These are phyloP conservation scores for Protodeltote pygarga DNA, from an alignment of 2,888 invertebrate genomes.

Conservation along the genomic window DNA sequence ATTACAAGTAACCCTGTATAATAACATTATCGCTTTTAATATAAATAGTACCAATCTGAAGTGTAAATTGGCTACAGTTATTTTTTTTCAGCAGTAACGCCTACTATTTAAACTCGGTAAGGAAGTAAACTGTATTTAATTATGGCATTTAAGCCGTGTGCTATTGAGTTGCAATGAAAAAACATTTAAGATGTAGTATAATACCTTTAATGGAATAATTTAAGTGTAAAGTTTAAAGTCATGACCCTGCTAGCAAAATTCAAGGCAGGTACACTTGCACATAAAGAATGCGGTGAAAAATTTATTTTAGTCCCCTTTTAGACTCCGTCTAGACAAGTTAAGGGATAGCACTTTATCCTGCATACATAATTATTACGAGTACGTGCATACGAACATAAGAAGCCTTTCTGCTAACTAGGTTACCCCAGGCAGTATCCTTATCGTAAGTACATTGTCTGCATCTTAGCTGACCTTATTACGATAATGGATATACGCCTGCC, in stretches of 20 bases:
- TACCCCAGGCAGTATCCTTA: conserved; percentile 64
- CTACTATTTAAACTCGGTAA: conserved; percentile 10
- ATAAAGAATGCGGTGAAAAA: conserved; percentile 3
- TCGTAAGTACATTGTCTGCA: conserved; percentile 69
- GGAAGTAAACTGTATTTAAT: conserved; percentile 22
- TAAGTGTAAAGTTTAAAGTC: neutral
- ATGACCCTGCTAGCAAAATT: neutral
- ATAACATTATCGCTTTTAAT: conserved; percentile 20
- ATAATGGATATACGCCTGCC: conserved; percentile 53
- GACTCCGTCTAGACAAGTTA: conserved; percentile 40
- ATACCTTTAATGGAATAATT: conserved; percentile 1
- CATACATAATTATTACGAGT: too few relatives aligned
- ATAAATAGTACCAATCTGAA: conserved; percentile 3
- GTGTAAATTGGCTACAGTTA: conserved; percentile 7
- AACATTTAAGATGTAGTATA: neutral
- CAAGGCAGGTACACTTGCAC: neutral
- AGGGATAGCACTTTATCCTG: conserved; percentile 14
- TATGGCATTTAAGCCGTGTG: neutral
- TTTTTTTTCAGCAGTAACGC: conserved; percentile 23
- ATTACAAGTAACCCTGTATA: conserved; percentile 1
- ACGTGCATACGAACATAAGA: conserved; percentile 44
- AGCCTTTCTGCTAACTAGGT: conserved; percentile 56
- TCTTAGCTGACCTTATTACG: conserved; percentile 68
- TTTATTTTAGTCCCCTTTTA: conserved; percentile 25
- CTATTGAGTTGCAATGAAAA: conserved; percentile 5